Evolutionary conservation across 2,113 vertebrate species (phyloP), one percentile per base, ranked within the genome.

Genomic region (Lycaon pictus): DNA sequence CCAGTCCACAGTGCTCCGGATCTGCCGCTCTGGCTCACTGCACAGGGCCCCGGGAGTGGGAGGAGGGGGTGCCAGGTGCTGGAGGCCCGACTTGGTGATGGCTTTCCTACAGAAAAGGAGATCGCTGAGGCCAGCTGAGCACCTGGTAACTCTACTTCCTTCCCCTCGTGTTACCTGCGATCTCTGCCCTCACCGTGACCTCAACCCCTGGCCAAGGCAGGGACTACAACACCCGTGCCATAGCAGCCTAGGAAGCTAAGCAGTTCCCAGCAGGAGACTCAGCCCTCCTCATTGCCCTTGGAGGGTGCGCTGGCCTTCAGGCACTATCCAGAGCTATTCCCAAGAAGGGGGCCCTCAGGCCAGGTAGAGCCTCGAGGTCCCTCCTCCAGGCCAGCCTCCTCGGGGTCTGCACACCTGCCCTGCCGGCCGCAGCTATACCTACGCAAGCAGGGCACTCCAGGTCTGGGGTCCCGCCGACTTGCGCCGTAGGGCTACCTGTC

Each of bases 1-100:
- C 99, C 99, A 99, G 98, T 99, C 99, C 97, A 99, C 99, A 0
- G 99, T 99, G 95, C 98, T 99, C 96, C 99, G 98, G 55, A 99
- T 99, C 92, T 99, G 99, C 35, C 99, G 97, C 93, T 99, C 99
- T 0, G 98, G 96, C 90, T 99, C 99, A 0, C 98, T 96, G 94
- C 98, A 99, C 93, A 95, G 96, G 96, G 99, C 97, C 48, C 97
- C 97, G 0, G 98, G 97, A 0, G 98, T 97, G 0, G 99, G 98
- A 67, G 98, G 98, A 84, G 99, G 99, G 76, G 99, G 98, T 88
- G 99, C 98, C 97, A 99, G 98, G 91, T 99, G 99, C 93, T 99
- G 99, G 23, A 99, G 99, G 95, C 99, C 99, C 0, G 99, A 99
- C 93, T 99, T 99, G 65, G 99, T 98, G 88, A 99, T 99, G 25